Evolutionary conservation across 2,113 vertebrate species (phyloP), one percentile per base, ranked within the genome.

Genomic region (Cygnus atratus): DNA sequence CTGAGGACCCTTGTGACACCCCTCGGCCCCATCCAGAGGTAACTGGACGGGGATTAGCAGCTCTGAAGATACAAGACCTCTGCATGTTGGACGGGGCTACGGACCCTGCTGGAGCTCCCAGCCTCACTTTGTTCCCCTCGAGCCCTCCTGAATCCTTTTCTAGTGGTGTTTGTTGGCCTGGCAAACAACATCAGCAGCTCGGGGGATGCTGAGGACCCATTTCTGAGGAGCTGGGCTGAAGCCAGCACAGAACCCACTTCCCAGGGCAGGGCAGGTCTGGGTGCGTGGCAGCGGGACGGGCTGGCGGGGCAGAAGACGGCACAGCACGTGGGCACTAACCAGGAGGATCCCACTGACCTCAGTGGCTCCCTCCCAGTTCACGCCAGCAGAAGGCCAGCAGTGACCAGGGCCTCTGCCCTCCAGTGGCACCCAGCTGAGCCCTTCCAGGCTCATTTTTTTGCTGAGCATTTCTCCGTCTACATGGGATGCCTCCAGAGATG

Each of bases 71-170:
- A 43, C 13, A 2, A 25, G 41, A 14, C 48, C 62, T 48, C 61
- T 78, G 67, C 46, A 33, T n/a, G 41, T 3, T 41, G 37, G 37
- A 9, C 0, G 0, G 29, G 33, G 31, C 13, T 9, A 2, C 1
- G 31, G 77, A 15, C 10, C 31, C 61, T 46, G 26, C 5, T 28
- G 3, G 20, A 50, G 35, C 44, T 20, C 54, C 13, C 33, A 75
- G 22, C 41, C 67, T 76, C 46, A 2, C 37, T 55, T 29, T 16
- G 9, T 12, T 39, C 31, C 58, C 50, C 71, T 33, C 3, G 1
- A 0, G 15, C 2, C 19, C 24, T 33, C 31, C 65, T 37, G 46
- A 9, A 10, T 15, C 59, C 63, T 22, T 22, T 48, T 7, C 72
- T 2, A 31, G 44, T 3, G 39, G 48, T 3, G 0, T 39, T 48